Conservation (phyloP, 2,888 invertebrate genomes). For the Tridacna gigas region DNA sequence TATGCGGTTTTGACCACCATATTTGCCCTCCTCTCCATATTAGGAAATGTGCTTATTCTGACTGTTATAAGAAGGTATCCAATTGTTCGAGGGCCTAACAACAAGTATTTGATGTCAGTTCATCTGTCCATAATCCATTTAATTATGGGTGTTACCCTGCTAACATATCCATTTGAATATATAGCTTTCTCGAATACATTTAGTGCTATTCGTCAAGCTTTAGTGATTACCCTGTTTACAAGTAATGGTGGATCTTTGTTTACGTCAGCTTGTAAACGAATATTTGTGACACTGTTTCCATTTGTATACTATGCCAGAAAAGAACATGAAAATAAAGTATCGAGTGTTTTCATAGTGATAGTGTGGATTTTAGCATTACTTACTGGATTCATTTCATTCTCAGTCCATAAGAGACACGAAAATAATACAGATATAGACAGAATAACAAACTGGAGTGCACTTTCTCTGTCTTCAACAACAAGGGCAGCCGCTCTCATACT, state of each 20-base stretch:
- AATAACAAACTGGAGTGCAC: conserved; percentile 4
- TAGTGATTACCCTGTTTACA: neutral
- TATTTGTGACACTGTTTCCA: conserved; percentile 7
- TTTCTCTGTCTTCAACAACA: neutral
- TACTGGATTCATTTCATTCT: conserved; percentile 7
- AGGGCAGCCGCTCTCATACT: neutral
- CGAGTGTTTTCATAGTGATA: neutral
- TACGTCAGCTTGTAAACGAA: neutral
- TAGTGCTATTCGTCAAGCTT: conserved; percentile 8
- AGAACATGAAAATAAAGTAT: neutral
- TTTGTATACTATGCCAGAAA: neutral
- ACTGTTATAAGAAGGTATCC: conserved; percentile 9
- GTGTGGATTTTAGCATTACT: neutral
- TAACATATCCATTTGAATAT: conserved; percentile 13
- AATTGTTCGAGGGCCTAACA: conserved; percentile 10
- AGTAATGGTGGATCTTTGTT: neutral
- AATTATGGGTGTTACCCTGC: neutral
- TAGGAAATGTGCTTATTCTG: neutral
- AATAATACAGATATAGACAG: neutral
- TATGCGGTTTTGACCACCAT: neutral
- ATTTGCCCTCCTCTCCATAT: neutral
- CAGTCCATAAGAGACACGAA: neutral
- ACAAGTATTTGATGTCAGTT: conserved; percentile 13
- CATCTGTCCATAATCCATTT: conserved; percentile 3
- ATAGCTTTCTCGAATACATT: neutral